These are phyloP conservation scores for Stenoptilia bipunctidactyla DNA, from an alignment of 2,888 invertebrate genomes.

Conservation along the genomic window DNA sequence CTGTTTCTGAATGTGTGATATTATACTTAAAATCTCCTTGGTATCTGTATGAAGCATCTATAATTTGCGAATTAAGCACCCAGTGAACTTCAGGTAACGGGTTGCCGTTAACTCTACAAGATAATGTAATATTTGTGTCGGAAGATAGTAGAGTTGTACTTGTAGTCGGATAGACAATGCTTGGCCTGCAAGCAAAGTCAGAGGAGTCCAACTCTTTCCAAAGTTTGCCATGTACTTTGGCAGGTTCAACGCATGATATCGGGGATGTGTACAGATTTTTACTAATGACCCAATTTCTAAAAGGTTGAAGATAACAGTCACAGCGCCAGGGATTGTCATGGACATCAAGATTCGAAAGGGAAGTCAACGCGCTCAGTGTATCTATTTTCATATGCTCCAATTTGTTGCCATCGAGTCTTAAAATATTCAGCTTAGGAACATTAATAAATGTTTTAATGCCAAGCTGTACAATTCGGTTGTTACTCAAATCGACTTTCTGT, in stretches of 20 bases:
- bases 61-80: conserved; percentile 76
- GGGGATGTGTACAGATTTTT: conserved; percentile 81
- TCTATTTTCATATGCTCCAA: conserved; percentile 76
- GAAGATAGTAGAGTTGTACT: conserved; percentile 73
- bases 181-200: conserved; percentile 87
- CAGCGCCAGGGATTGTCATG: conserved; percentile 91
- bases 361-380: conserved; percentile 74
- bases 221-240: conserved; percentile 74
- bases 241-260: conserved; percentile 80
- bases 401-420: conserved; percentile 81
- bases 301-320: conserved; percentile 84
- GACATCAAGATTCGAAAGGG: conserved; percentile 80
- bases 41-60: conserved; percentile 64
- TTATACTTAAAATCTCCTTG: conserved; percentile 63
- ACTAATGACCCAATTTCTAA: conserved; percentile 81
- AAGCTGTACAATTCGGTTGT: conserved; percentile 79
- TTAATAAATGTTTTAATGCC: conserved; percentile 79
- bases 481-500: conserved; percentile 81
- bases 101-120: conserved; percentile 81
- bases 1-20: conserved; percentile 35
- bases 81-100: conserved; percentile 83
- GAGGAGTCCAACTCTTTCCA: conserved; percentile 81
- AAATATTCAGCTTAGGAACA: conserved; percentile 75
- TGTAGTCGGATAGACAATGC: conserved; percentile 75
- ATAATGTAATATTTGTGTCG: conserved; percentile 77